phyloP scores from a whole-genome alignment of 1,140 invertebrate species.

The Drosophila kikkawai region DNA sequence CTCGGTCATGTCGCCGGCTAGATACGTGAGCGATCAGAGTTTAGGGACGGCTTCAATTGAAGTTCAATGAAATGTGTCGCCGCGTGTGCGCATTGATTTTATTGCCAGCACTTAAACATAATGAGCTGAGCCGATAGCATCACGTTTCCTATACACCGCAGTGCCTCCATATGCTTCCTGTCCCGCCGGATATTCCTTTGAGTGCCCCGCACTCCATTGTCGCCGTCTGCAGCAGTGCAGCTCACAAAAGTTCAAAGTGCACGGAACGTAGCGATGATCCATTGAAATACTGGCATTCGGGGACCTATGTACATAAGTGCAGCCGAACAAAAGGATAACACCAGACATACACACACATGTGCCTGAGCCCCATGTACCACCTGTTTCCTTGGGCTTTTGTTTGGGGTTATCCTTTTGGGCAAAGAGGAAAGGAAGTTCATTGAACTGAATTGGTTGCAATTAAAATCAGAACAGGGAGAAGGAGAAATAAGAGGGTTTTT shows the following conservation, averaged over 20 bases:
- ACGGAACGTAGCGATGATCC: slow-evolving; percentile 29
- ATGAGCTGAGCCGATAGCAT: slow-evolving; percentile 75
- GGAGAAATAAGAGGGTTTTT: not conserved
- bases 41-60: slow-evolving; percentile 74
- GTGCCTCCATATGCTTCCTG: slow-evolving; percentile 73
- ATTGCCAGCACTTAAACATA: slow-evolving; percentile 82
- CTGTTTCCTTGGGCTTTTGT: slow-evolving; percentile 80
- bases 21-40: slow-evolving; percentile 47
- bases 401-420: slow-evolving; percentile 18
- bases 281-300: slow-evolving; percentile 40
- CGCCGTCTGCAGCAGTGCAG: slow-evolving; percentile 60
- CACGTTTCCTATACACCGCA: slow-evolving; percentile 75
- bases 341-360: slow-evolving; percentile 17
- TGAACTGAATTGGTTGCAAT: slow-evolving; percentile 58
- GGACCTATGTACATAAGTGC: slow-evolving; percentile 58
- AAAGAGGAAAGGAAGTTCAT: slow-evolving; percentile 64
- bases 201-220: slow-evolving; percentile 58
- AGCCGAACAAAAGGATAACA: slow-evolving; percentile 68
- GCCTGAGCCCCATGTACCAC: slow-evolving; percentile 40
- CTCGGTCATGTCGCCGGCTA: slow-evolving; percentile 31
- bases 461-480: slow-evolving; percentile 35
- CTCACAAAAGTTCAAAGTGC: slow-evolving; percentile 78
- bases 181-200: slow-evolving; percentile 79
- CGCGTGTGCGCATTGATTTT: slow-evolving; percentile 73
- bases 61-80: slow-evolving; percentile 73